These are phyloP conservation scores for Poecile atricapillus DNA, from an alignment of 2,113 vertebrate genomes.

Conservation along the genomic window DNA sequence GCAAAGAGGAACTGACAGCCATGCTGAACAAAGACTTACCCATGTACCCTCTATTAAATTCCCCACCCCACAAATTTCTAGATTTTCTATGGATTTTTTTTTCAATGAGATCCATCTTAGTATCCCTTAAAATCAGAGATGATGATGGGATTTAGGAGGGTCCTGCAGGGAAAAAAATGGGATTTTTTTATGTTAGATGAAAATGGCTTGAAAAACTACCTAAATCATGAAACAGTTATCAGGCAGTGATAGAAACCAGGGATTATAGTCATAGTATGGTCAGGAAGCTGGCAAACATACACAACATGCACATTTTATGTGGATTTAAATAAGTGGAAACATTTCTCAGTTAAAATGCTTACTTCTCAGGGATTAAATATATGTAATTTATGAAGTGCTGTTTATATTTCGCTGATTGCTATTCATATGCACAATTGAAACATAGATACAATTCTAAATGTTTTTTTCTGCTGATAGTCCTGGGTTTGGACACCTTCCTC, in stretches of 20 bases:
- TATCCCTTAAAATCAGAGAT: background rate
- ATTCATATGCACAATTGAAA: background rate
- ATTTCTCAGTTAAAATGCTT: conserved; percentile 4
- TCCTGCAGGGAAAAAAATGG: background rate
- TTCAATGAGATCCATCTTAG: background rate
- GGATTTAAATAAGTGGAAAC: background rate
- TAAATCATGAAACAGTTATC: background rate
- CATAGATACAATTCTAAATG: background rate
- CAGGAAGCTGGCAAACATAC: background rate
- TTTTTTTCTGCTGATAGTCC: conserved; percentile 10
- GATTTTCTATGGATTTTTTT: background rate
- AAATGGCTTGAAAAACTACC: background rate
- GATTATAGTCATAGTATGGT: background rate
- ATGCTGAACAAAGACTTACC: conserved; percentile 16
- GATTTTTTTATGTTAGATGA: background rate
- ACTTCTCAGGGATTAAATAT: background rate
- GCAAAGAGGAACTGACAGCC: conserved; percentile 11
- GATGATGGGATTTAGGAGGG: background rate
- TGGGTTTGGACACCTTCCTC: background rate
- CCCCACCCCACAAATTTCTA: background rate
- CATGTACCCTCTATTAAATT: background rate
- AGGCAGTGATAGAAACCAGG: background rate
- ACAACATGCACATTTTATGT: background rate
- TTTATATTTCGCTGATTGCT: background rate
- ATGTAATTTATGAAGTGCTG: conserved; percentile 4